phyloP scores from a whole-genome alignment of 2,888 invertebrate genomes.

The Lithosia quadra region DNA sequence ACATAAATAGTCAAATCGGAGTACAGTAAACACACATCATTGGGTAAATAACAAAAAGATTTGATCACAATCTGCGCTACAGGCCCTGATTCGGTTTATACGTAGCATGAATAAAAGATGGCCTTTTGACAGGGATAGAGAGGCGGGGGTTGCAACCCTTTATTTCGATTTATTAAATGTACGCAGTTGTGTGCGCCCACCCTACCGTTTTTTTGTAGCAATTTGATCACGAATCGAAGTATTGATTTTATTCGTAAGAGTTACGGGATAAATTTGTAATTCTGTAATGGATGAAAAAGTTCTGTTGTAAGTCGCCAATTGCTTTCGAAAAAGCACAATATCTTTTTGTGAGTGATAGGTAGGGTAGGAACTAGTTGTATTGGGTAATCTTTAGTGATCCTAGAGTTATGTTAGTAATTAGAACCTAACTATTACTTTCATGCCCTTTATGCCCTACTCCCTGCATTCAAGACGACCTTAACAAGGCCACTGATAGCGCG shows the following conservation, averaged over 20 bases:
- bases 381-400: neutral
- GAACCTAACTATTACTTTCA: no score
- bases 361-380: no score
- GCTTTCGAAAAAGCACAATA: neutral
- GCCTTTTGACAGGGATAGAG: conserved; percentile 54
- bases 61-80: conserved; percentile 70
- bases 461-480: no score
- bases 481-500: no score
- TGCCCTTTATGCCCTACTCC: no score
- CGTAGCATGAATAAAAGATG: conserved; percentile 84
- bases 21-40: conserved; percentile 2
- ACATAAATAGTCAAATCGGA: neutral
- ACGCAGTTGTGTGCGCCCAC: conserved; percentile 57
- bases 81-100: conserved; percentile 69
- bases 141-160: conserved; percentile 71
- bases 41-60: conserved; percentile 70
- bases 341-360: neutral
- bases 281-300: neutral
- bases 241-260: conserved; percentile 57
- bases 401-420: neutral
- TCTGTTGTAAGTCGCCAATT: neutral
- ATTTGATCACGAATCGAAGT: conserved; percentile 56
- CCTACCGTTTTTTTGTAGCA: conserved; percentile 76
- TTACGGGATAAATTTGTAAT: neutral
- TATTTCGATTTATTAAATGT: conserved; percentile 77